Percentiles rank a stretch among this genome's conserved stretches.
phyloP scores from a whole-genome alignment of 2,113 vertebrate genomes.

The Dasyprocta punctata region DNA sequence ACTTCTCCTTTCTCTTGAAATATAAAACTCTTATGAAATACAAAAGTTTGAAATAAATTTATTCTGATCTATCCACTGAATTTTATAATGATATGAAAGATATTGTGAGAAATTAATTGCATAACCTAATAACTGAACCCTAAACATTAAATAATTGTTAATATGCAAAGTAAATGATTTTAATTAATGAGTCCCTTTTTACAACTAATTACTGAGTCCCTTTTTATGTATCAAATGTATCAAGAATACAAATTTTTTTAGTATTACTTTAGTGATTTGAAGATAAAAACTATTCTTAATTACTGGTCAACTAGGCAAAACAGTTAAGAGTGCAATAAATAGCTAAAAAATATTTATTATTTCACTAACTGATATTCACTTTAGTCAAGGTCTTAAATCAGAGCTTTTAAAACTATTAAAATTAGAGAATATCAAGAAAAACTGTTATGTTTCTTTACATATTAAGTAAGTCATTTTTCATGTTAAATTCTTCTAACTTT shows the following conservation, averaged over 20 bases:
- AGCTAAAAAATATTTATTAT: background rate
- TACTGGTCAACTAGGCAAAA: background rate
- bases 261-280: slow-evolving; percentile 58
- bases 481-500: slow-evolving; percentile 22
- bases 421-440: slow-evolving; percentile 39
- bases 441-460: slow-evolving; percentile 30
- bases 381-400: slow-evolving; percentile 59
- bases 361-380: slow-evolving; percentile 9
- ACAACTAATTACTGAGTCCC: slow-evolving; percentile 43
- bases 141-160: slow-evolving; percentile 53
- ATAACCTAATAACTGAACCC: slow-evolving; percentile 30
- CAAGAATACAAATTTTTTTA: slow-evolving; percentile 58
- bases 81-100: slow-evolving; percentile 12
- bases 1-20: background rate
- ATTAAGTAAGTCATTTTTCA: slow-evolving; percentile 64
- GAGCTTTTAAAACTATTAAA: slow-evolving; percentile 45
- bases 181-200: slow-evolving; percentile 57
- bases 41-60: slow-evolving; percentile 29
- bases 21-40: background rate
- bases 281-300: slow-evolving; percentile 44
- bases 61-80: slow-evolving; percentile 21
- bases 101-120: slow-evolving; percentile 39
- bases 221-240: slow-evolving; percentile 26
- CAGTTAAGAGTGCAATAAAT: slow-evolving; percentile 17
- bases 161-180: slow-evolving; percentile 33